phyloP scores from a whole-genome alignment of 2,113 vertebrate genomes.

The Herpetotheres cachinnans region DNA sequence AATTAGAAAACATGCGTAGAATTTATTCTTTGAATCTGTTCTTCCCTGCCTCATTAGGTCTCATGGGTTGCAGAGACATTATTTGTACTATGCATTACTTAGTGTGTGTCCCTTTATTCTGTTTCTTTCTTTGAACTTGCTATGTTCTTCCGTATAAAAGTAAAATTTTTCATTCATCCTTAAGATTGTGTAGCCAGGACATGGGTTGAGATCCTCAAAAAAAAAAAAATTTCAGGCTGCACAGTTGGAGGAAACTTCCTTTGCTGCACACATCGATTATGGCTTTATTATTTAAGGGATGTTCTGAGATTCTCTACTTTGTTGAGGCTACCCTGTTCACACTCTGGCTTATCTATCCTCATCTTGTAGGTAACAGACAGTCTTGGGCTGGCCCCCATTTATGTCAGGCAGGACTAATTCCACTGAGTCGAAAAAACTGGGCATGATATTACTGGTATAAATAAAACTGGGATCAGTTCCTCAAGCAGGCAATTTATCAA shows the following conservation, averaged over 20 bases:
- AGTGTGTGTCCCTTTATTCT: neutral
- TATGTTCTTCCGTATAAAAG: neutral
- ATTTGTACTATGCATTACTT: neutral
- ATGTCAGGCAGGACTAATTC: neutral
- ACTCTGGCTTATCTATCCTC: neutral
- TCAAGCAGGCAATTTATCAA: neutral
- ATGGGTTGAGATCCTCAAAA: neutral
- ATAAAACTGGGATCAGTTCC: neutral
- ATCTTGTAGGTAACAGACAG: neutral
- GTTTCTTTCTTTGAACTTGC: neutral
- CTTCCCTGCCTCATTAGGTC: neutral
- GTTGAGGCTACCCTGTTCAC: neutral
- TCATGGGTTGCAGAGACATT: neutral
- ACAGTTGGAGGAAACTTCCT: neutral
- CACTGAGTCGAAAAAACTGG: neutral
- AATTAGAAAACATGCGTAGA: accelerated
- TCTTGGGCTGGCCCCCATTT: neutral
- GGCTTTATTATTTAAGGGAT: neutral
- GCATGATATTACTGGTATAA: neutral
- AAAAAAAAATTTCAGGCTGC: accelerated
- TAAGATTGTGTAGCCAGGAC: neutral
- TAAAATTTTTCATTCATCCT: neutral
- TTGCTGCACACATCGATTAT: neutral
- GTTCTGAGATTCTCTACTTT: neutral
- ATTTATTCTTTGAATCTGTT: neutral